Conservation (phyloP, 2,113 vertebrate genomes). For the Rhodinocichla rosea region DNA sequence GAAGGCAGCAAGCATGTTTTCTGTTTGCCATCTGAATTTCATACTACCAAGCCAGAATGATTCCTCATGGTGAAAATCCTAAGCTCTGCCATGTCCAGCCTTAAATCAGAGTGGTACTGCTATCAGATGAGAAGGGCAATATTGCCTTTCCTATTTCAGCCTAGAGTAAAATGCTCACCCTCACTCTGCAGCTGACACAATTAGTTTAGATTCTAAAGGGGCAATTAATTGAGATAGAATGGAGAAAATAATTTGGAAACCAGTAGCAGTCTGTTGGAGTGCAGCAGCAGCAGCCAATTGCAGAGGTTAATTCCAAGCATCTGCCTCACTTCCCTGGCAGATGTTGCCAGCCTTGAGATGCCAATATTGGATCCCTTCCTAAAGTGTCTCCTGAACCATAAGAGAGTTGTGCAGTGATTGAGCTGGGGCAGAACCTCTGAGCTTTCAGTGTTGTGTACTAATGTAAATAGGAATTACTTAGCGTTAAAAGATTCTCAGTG, state of each 20-base stretch:
- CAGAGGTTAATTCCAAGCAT: not conserved
- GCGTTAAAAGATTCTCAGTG: not conserved
- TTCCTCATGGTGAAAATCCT: not conserved
- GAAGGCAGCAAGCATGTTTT: not conserved
- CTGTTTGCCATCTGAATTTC: not conserved
- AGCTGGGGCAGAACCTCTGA: not conserved
- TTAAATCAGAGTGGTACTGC: not conserved
- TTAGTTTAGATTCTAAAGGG: not conserved
- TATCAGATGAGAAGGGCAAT: not conserved
- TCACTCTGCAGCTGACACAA: not conserved
- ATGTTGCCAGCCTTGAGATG: not conserved
- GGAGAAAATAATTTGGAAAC: not conserved
- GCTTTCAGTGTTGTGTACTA: not conserved
- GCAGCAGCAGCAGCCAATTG: rapidly evolving
- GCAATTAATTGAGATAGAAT: not conserved
- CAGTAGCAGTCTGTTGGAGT: not conserved
- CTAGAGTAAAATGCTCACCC: not conserved
- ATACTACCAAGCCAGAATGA: not conserved
- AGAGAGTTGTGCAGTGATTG: not conserved
- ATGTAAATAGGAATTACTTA: not conserved
- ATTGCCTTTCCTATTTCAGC: not conserved
- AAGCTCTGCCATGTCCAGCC: not conserved
- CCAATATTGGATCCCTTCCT: not conserved
- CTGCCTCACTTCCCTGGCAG: not conserved
- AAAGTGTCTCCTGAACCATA: not conserved